phyloP scores from a whole-genome alignment of 2,797 vertebrate species.

The Geotrypetes seraphini region DNA sequence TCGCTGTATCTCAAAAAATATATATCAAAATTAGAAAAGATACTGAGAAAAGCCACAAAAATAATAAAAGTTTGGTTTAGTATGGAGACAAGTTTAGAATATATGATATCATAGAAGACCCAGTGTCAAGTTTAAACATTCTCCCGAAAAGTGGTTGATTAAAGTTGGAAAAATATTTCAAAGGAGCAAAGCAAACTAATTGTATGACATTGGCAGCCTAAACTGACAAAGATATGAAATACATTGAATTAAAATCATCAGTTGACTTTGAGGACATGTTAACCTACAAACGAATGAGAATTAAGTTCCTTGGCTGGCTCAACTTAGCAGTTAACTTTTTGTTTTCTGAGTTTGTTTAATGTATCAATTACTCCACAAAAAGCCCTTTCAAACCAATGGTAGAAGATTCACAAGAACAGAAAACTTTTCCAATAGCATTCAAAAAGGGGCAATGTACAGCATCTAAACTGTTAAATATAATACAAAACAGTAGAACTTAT shows the following conservation, averaged over 20 bases:
- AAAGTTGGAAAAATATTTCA: too few relatives aligned
- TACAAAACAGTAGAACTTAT: constrained; percentile 60
- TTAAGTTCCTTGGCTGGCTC: constrained; percentile 26
- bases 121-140: constrained; percentile 32
- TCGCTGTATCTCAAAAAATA: too few relatives aligned
- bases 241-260: constrained; percentile 24
- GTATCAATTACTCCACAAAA: constrained; percentile 35
- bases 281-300: constrained; percentile 34
- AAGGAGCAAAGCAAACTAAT: too few relatives aligned
- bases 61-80: too few relatives aligned
- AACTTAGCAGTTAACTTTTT: too few relatives aligned
- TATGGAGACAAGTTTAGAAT: constrained; percentile 24
- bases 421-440: constrained; percentile 49
- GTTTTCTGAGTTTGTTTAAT: too few relatives aligned
- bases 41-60: too few relatives aligned
- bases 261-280: constrained; percentile 35
- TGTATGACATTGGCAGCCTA: too few relatives aligned
- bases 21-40: too few relatives aligned
- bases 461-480: constrained; percentile 52
- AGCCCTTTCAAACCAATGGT: constrained; percentile 58
- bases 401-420: constrained; percentile 63
- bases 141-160: too few relatives aligned
- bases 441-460: constrained; percentile 55
- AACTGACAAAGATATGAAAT: too few relatives aligned
- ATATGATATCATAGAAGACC: constrained; percentile 20